Evolutionary conservation across 1,140 invertebrate species (phyloP).

Genomic region (Adelges cooleyi): DNA sequence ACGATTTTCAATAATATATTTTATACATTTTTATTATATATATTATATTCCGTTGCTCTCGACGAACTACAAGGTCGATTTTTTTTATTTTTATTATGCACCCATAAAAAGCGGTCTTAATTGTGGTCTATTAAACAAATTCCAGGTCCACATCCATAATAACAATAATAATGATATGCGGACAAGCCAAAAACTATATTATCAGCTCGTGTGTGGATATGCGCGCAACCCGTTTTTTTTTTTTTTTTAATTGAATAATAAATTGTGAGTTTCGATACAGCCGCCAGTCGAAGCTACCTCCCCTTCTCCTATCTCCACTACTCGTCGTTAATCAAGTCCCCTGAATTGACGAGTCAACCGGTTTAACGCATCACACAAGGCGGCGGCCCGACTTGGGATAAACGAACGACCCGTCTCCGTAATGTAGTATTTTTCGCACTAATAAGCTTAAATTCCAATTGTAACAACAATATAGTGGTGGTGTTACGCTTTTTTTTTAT

Average conservation of each 20-base stretch:
- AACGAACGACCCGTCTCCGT: neutral
- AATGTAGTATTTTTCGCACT: slow-evolving; percentile 24
- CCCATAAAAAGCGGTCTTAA: too few relatives aligned
- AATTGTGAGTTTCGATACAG: slow-evolving; percentile 17
- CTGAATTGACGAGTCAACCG: slow-evolving; percentile 25
- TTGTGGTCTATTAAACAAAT: too few relatives aligned
- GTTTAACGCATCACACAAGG: slow-evolving; percentile 17
- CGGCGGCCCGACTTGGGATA: neutral
- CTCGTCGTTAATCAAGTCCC: slow-evolving; percentile 18
- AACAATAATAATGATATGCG: slow-evolving; percentile 9
- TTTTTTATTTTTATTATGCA: too few relatives aligned
- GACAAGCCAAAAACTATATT: neutral
- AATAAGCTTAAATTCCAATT: slow-evolving; percentile 23
- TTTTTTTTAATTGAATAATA: slow-evolving; percentile 28
- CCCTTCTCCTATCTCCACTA: neutral
- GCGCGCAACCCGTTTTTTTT: slow-evolving; percentile 18
- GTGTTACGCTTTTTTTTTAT: neutral
- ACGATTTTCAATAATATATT: neutral
- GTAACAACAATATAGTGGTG: neutral
- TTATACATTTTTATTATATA: neutral
- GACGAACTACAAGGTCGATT: too few relatives aligned
- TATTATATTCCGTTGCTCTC: too few relatives aligned
- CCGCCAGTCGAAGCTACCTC: slow-evolving; percentile 12
- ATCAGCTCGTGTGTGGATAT: neutral
- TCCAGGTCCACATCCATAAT: too few relatives aligned